Conservation (phyloP, 2,888 invertebrate genomes). For the Sinohyriopsis cumingii region DNA sequence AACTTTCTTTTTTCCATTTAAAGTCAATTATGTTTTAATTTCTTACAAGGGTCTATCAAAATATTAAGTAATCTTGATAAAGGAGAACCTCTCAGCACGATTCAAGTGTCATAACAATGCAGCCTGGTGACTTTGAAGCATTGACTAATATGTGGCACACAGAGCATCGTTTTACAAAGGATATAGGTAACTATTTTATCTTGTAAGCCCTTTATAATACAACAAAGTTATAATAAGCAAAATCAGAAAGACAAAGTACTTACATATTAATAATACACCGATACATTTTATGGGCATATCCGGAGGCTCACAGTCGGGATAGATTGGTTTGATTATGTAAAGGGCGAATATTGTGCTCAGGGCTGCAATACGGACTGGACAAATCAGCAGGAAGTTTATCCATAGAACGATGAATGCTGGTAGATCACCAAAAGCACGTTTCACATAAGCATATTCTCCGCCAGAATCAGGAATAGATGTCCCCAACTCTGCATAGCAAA, state of each 20-base stretch:
- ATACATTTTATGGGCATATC: constrained; percentile 51
- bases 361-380: constrained; percentile 69
- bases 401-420: constrained; percentile 68
- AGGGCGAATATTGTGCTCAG: constrained; percentile 67
- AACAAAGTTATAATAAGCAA: too few species aligned
- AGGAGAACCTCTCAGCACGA: too few species aligned
- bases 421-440: constrained; percentile 66
- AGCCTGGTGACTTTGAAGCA: too few species aligned
- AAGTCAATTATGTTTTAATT: too few species aligned
- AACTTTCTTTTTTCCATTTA: too few species aligned
- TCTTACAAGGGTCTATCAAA: too few species aligned
- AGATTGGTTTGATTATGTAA: constrained; percentile 68
- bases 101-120: too few species aligned
- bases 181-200: too few species aligned
- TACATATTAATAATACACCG: constrained; percentile 63
- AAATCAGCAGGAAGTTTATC: constrained; percentile 67
- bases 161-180: too few species aligned
- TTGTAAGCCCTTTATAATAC: too few species aligned
- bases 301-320: constrained; percentile 65
- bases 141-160: too few species aligned
- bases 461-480: constrained; percentile 83
- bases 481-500: constrained; percentile 92
- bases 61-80: too few species aligned
- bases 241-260: constrained; percentile 36
- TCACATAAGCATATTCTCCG: constrained; percentile 74